Percentiles rank a stretch among this genome's conserved stretches.
These are phyloP conservation scores for Heterodera schachtii DNA, from an alignment of 1,140 invertebrate genomes.

Conservation along the genomic window DNA sequence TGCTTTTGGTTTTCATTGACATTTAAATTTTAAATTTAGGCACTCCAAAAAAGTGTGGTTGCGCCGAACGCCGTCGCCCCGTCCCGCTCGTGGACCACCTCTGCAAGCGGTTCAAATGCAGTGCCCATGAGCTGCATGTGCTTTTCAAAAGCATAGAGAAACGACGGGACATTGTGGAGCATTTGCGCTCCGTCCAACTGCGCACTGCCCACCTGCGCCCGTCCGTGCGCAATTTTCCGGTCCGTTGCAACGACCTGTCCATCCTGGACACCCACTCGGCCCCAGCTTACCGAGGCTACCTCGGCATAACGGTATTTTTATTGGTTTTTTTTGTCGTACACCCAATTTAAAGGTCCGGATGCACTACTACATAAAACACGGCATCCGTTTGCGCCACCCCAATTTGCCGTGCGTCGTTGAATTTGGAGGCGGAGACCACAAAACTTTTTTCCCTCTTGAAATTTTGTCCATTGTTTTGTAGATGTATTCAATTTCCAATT, in stretches of 20 bases:
- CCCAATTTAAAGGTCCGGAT: neutral
- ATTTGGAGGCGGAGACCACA: constrained; percentile 3
- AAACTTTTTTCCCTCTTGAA: constrained; percentile 1
- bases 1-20: no score
- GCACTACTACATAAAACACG: constrained; percentile 6
- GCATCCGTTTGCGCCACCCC: constrained; percentile 9
- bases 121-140: neutral
- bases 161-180: neutral
- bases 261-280: neutral
- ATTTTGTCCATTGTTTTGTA: neutral
- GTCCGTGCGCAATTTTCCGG: neutral
- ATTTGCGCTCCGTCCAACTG: neutral
- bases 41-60: no score
- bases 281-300: neutral
- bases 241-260: neutral
- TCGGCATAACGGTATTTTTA: constrained; percentile 1
- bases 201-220: constrained; percentile 4
- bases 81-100: neutral
- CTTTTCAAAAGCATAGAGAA: neutral
- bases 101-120: neutral
- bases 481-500: neutral
- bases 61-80: no score
- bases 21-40: no score
- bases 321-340: no score
- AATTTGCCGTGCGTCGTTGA: constrained; percentile 8